Evolutionary conservation across 1,140 invertebrate species (phyloP), one percentile per base, ranked within the genome.

Genomic region (Homarus americanus): DNA sequence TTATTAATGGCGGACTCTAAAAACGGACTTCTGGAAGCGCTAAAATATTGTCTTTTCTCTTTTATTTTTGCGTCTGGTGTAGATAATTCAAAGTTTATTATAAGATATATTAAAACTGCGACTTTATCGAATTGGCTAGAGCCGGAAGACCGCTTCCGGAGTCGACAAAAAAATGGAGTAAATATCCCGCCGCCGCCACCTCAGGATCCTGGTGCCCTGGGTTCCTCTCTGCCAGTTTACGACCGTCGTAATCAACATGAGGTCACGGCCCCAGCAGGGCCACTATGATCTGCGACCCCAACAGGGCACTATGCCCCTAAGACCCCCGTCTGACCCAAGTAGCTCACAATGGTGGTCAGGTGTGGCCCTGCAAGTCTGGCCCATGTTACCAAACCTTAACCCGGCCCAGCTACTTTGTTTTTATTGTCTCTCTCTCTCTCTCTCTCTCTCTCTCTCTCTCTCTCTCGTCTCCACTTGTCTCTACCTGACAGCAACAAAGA

Each of bases 61-160:
- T n/a, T n/a, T n/a, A n/a, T n/a, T n/a, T n/a, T n/a, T n/a, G n/a
- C n/a, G n/a, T n/a, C n/a, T n/a, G n/a, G n/a, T n/a, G n/a, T n/a
- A n/a, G n/a, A n/a, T n/a, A n/a, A n/a, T n/a, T n/a, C n/a, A n/a
- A n/a, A n/a, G n/a, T n/a, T n/a, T n/a, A n/a, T n/a, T n/a, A n/a
- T n/a, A n/a, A n/a, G n/a, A 58, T 20, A 58, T 58, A 20, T 4
- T 4, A 0, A 15, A 58, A 24, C 53, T 4, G 0, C 53, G 53
- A 58, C 53, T 58, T 3, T 20, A 58, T 24, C 17, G 53, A 58
- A 58, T 20, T 58, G 53, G 53, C 17, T 4, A n/a, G 49, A 63
- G 44, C 79, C 49, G 24, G 44, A 82, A 58, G 79, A 82, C 53
- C 34, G 15, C 79, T 82, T 82, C 79, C 79, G 44, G 79, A 53